Evolutionary conservation across 1,140 invertebrate genomes (phyloP).

Genomic region (Drosophila bifasciata): DNA sequence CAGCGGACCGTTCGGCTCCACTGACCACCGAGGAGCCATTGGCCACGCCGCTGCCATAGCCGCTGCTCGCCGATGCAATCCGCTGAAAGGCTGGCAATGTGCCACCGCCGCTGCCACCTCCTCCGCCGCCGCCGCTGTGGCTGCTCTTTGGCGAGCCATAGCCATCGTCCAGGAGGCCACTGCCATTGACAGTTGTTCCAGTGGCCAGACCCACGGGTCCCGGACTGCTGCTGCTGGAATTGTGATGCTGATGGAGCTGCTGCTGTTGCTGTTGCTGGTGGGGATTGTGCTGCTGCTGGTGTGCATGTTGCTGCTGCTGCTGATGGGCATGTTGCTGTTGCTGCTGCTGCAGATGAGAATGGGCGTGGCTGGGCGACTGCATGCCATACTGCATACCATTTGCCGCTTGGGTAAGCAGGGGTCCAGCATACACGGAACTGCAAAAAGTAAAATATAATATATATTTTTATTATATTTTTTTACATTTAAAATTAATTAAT

Average conservation of each 20-base stretch:
- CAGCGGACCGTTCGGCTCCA: constrained; percentile 55
- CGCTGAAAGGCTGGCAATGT: constrained; percentile 76
- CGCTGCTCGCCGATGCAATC: constrained; percentile 46
- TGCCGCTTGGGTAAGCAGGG: constrained; percentile 65
- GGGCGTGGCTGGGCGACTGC: constrained; percentile 65
- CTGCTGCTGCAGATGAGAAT: constrained; percentile 59
- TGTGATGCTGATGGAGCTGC: constrained; percentile 65
- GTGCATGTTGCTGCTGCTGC: constrained; percentile 54
- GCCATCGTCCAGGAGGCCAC: constrained; percentile 66
- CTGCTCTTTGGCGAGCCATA: constrained; percentile 75
- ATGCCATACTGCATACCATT: constrained; percentile 78
- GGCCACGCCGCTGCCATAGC: constrained; percentile 54
- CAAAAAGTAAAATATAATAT: not conserved
- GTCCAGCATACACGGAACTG: constrained; percentile 77
- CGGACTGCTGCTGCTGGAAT: constrained; percentile 62
- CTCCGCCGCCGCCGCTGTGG: constrained; percentile 55
- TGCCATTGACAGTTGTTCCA: constrained; percentile 45
- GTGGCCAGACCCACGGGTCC: constrained; percentile 56
- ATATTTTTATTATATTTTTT: not conserved
- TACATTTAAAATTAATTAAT: not conserved
- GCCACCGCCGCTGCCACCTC: constrained; percentile 42
- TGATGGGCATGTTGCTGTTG: constrained; percentile 59
- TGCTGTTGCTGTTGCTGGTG: constrained; percentile 50
- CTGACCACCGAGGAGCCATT: constrained; percentile 53
- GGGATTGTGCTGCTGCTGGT: constrained; percentile 38